phyloP scores from a whole-genome alignment of 2,888 invertebrate species.

The Netelia inedita region DNA sequence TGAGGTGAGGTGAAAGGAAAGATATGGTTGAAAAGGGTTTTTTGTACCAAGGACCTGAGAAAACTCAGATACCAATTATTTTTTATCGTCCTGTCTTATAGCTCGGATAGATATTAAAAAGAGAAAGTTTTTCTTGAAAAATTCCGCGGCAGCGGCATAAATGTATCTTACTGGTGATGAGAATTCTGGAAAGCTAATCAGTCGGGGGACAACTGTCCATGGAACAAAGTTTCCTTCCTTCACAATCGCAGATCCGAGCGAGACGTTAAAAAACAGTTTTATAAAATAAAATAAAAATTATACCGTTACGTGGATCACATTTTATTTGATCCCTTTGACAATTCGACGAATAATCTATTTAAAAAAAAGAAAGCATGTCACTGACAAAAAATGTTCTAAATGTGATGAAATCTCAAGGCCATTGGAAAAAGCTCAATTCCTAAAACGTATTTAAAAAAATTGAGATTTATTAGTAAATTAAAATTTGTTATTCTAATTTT shows the following conservation, averaged over 20 bases:
- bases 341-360: too few relatives aligned
- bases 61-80: slow-evolving; percentile 64
- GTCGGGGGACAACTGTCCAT: neutral
- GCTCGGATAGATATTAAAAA: neutral
- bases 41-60: slow-evolving; percentile 34
- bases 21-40: slow-evolving; percentile 35
- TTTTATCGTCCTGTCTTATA: slow-evolving; percentile 54
- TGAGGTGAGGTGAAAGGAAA: neutral
- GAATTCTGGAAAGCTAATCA: neutral
- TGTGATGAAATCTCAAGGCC: too few relatives aligned
- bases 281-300: too few relatives aligned
- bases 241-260: neutral
- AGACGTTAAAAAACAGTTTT: too few relatives aligned
- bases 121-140: neutral
- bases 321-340: too few relatives aligned
- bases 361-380: too few relatives aligned
- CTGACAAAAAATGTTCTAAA: too few relatives aligned
- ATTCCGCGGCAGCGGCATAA: neutral
- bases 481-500: too few relatives aligned
- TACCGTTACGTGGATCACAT: too few relatives aligned
- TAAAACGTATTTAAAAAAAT: too few relatives aligned
- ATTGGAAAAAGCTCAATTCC: too few relatives aligned
- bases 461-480: too few relatives aligned
- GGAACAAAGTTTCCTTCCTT: neutral
- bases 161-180: neutral